phyloP scores from a whole-genome alignment of 2,888 invertebrate species.

The Melieria picta region DNA sequence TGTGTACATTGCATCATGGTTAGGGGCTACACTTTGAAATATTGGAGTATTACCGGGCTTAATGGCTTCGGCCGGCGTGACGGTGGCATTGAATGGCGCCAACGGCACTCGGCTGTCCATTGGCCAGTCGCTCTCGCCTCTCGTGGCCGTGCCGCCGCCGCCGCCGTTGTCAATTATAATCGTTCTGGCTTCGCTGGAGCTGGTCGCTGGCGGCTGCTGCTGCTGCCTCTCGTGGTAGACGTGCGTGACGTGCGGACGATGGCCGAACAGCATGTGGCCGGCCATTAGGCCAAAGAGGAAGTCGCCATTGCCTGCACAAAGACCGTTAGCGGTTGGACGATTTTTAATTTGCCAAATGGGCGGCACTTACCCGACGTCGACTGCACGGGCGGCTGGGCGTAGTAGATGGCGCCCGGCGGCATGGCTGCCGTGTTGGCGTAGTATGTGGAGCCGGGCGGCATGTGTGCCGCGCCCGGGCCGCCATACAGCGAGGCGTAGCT shows the following conservation, averaged over 20 bases:
- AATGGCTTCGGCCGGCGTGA: background rate
- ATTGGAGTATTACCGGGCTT: too few species aligned
- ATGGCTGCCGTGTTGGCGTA: slow-evolving; percentile 52
- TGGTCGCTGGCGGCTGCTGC: background rate
- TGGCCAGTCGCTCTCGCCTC: slow-evolving; percentile 18
- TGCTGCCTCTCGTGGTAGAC: slow-evolving; percentile 40
- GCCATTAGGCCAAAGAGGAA: slow-evolving; percentile 54
- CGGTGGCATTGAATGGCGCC: slow-evolving; percentile 31
- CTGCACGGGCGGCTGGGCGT: slow-evolving; percentile 50
- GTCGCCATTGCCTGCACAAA: slow-evolving; percentile 39
- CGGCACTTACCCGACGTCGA: background rate
- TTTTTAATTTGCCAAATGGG: background rate
- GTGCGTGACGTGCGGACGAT: slow-evolving; percentile 46
- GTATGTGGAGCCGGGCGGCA: slow-evolving; percentile 47
- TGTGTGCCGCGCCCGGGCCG: slow-evolving; percentile 35
- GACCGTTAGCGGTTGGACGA: background rate
- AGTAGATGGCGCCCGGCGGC: slow-evolving; percentile 56
- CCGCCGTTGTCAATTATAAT: background rate
- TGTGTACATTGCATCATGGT: too few species aligned
- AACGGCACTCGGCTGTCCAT: slow-evolving; percentile 45
- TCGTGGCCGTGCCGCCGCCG: background rate
- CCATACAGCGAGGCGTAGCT: slow-evolving; percentile 37
- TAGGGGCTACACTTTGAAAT: too few species aligned
- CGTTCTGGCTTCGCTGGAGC: background rate
- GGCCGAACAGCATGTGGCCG: slow-evolving; percentile 43